Evolutionary conservation across 2,113 vertebrate species (phyloP), one percentile per base, ranked within the genome.

Genomic region (Pollachius pollachius): DNA sequence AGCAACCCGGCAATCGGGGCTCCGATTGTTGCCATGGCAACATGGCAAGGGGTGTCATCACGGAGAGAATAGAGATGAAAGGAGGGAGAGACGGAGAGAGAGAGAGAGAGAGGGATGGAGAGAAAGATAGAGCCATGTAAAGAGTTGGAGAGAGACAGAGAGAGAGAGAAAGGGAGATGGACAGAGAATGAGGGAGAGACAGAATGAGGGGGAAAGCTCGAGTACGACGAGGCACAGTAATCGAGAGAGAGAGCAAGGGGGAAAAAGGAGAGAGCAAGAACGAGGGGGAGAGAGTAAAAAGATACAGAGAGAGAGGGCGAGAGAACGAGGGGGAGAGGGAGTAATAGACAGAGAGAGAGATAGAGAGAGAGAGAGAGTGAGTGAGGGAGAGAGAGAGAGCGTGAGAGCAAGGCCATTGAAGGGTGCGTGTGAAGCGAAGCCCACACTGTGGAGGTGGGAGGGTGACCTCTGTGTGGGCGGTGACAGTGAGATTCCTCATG

Each of bases 11-110:
- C 89, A 89, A 92, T 92, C 87, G 82, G 89, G 89, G 76, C 91
- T n/a, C 88, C 76, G 89, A 92, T 91, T 93, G 92, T 93, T 93
- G 89, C 92, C 88, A 93, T 93, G 91, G 87, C 90, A 84, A 93
- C 86, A 72, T 92, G 90, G 85, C 88, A 90, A 48, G 90, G 89
- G 91, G 87, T 90, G 90, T 90, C 89, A 92, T 90, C 89, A 90
- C 85, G 91, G 85, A 92, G 86, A 88, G 89, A 91, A 91, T 86
- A 87, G 90, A 90, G 88, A 90, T 87, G 89, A 89, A 86, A 88
- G 83, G 75, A 88, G 83, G 81, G 77, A 77, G 74, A 79, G 80
- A 78, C 65, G 67, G 71, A 71, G 52, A 19, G 23, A 13, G 52
- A 17, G 23, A 8, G 37, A 56, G 67, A 72, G 56, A 25, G 52